Conservation (phyloP, 1,140 invertebrate species). For the Drosophila kanapiae region DNA sequence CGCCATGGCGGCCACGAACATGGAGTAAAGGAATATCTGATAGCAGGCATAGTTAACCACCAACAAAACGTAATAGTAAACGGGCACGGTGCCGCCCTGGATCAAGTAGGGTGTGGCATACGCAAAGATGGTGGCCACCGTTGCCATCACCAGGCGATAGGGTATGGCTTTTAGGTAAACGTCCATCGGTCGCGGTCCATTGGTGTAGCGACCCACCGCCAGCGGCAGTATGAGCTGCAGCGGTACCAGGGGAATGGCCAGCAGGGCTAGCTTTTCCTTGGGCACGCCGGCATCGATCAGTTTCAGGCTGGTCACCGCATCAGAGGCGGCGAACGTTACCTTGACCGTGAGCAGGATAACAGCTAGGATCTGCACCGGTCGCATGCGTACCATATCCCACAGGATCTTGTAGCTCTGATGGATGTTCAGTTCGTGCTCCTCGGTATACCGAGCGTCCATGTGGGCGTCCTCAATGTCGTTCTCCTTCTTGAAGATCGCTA, state of each 20-base stretch:
- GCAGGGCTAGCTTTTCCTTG: slow-evolving; percentile 96
- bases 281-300: slow-evolving; percentile 97
- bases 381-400: slow-evolving; percentile 93
- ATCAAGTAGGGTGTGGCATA: slow-evolving; percentile 93
- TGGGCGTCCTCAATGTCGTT: slow-evolving; percentile 85
- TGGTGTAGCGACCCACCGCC: slow-evolving; percentile 94
- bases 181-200: slow-evolving; percentile 94
- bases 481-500: slow-evolving; percentile 96
- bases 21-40: slow-evolving; percentile 91
- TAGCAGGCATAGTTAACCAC: slow-evolving; percentile 94
- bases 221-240: slow-evolving; percentile 97
- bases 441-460: slow-evolving; percentile 84
- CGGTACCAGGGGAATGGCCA: slow-evolving; percentile 96
- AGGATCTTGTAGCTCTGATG: slow-evolving; percentile 94
- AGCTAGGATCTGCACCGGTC: slow-evolving; percentile 91
- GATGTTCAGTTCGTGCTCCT: slow-evolving; percentile 88
- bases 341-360: slow-evolving; percentile 96
- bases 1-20: slow-evolving; percentile 90
- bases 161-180: slow-evolving; percentile 96
- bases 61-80: slow-evolving; percentile 93
- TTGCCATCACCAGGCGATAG: slow-evolving; percentile 93
- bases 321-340: slow-evolving; percentile 98
- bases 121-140: slow-evolving; percentile 93
- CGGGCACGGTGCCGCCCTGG: slow-evolving; percentile 89
- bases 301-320: slow-evolving; percentile 97